A percentile compares a stretch with the other conserved stretches of the same genome.
Evolutionary conservation across 2,888 invertebrate genomes (phyloP).

Genomic region (Hyposoter didymator): DNA sequence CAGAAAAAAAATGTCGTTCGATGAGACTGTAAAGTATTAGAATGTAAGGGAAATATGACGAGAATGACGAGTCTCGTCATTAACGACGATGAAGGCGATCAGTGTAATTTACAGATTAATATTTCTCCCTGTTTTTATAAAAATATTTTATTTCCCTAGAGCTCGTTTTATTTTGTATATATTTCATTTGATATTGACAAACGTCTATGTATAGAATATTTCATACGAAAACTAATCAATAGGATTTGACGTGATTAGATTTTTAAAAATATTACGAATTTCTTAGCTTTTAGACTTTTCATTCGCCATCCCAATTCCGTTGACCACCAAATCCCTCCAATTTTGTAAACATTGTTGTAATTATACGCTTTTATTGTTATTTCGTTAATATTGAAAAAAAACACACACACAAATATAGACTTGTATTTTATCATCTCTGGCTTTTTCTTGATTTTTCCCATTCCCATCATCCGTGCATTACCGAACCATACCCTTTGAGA

Average conservation of each 20-base stretch:
- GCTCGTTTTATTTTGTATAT: constrained; percentile 6
- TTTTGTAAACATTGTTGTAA: constrained; percentile 23
- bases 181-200: not conserved
- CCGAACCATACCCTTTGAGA: too few relatives aligned
- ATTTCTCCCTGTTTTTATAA: not conserved
- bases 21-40: constrained; percentile 59
- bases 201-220: constrained; percentile 1
- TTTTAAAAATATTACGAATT: not conserved
- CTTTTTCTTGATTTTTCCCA: not conserved
- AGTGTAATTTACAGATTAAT: not conserved
- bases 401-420: constrained; percentile 25
- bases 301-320: not conserved
- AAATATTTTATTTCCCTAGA: not conserved
- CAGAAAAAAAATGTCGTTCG: not conserved
- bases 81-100: not conserved
- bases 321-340: not conserved
- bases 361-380: constrained; percentile 34
- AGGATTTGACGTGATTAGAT: not conserved
- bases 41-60: constrained; percentile 18
- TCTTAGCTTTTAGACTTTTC: not conserved
- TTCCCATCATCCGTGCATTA: not conserved
- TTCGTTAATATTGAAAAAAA: constrained; percentile 33
- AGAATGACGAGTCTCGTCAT: not conserved
- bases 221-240: not conserved
- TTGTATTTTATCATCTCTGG: not conserved